phyloP scores from a whole-genome alignment of 2,888 invertebrate genomes.

The Zaprionus lineosus region DNA sequence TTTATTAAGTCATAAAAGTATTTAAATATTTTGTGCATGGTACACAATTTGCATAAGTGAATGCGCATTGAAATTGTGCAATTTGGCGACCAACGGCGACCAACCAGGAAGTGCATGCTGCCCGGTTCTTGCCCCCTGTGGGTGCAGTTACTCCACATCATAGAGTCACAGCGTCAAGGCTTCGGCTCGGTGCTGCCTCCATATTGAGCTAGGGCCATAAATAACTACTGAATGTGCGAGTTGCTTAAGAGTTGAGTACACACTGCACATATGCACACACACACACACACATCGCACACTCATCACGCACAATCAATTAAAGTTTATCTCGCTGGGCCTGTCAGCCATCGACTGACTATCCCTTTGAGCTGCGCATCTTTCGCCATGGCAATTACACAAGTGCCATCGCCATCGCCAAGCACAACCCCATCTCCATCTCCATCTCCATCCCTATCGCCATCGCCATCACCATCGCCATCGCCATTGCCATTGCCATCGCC shows the following conservation, averaged over 20 bases:
- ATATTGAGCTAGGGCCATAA: slow-evolving; percentile 42
- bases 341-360: slow-evolving; percentile 38
- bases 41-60: slow-evolving; percentile 66
- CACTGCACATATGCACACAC: slow-evolving; percentile 10
- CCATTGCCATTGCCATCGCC: no score
- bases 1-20: slow-evolving; percentile 76
- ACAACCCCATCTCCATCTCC: no score
- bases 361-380: slow-evolving; percentile 41
- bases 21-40: slow-evolving; percentile 50
- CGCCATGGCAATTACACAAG: slow-evolving; percentile 66
- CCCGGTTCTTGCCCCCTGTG: slow-evolving; percentile 47
- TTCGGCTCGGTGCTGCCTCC: slow-evolving; percentile 21
- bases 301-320: slow-evolving; percentile 72
- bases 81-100: slow-evolving; percentile 49
- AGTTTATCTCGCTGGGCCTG: slow-evolving; percentile 57
- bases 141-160: slow-evolving; percentile 29
- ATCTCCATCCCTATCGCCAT: no score
- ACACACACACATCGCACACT: slow-evolving; percentile 11
- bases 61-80: slow-evolving; percentile 72
- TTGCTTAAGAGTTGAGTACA: slow-evolving; percentile 11
- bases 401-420: no score
- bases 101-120: slow-evolving; percentile 66
- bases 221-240: slow-evolving; percentile 39
- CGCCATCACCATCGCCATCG: no score
- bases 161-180: no score